Conservation (phyloP, 2,113 vertebrate species). For the Actenoides hombroni region DNA sequence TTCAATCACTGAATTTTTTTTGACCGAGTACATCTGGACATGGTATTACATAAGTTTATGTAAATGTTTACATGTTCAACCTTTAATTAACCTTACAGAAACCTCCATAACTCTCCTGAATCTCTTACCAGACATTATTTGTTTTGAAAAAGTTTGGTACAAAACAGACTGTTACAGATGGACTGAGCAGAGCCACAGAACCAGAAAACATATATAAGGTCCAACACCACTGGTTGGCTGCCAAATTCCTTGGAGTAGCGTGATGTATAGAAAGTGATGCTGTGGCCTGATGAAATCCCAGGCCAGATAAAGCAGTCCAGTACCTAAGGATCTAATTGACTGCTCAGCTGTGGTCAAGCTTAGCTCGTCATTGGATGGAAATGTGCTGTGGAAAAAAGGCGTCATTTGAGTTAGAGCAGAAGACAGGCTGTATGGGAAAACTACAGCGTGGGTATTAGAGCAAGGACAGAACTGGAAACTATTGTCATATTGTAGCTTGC, state of each 20-base stretch:
- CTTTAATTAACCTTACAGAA: background rate
- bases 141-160: background rate
- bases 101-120: background rate
- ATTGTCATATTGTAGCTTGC: background rate
- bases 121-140: background rate
- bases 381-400: background rate
- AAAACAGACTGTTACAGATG: background rate
- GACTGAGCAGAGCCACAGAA: background rate
- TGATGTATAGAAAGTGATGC: background rate
- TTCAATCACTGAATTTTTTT: background rate
- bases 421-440: background rate
- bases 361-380: background rate
- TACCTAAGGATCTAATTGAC: accelerated
- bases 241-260: background rate
- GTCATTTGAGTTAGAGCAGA: background rate
- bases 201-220: background rate
- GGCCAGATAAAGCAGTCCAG: background rate
- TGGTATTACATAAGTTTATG: background rate
- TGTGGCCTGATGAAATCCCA: background rate
- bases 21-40: background rate
- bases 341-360: background rate
- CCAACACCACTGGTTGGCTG: background rate
- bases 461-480: background rate
- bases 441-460: background rate
- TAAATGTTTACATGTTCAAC: background rate